A percentile compares a stretch with the other conserved stretches of the same genome.
phyloP scores from a whole-genome alignment of 2,113 vertebrate species.

The Notothenia coriiceps region DNA sequence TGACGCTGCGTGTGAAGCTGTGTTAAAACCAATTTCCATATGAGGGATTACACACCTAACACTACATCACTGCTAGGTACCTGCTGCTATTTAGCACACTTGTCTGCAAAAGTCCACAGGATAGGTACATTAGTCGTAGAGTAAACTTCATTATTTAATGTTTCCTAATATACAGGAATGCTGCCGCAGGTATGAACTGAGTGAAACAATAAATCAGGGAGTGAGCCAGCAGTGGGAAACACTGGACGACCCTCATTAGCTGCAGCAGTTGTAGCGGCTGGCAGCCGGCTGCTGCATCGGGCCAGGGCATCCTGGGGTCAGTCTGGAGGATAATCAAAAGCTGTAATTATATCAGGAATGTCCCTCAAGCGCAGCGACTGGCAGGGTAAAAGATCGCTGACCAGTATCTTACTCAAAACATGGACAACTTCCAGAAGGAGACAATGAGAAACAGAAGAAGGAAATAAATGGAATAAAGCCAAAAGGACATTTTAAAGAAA shows the following conservation, averaged over 20 bases:
- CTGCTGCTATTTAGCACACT: conserved; percentile 35
- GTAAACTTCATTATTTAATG: conserved; percentile 63
- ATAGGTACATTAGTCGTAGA: conserved; percentile 20
- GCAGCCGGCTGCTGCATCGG: conserved; percentile 39
- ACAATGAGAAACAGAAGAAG: not conserved
- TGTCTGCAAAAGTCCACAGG: conserved; percentile 32
- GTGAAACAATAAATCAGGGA: conserved; percentile 64
- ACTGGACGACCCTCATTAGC: conserved; percentile 67
- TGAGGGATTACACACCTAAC: conserved; percentile 22
- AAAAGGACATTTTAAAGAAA: conserved; percentile 26
- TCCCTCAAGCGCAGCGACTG: conserved; percentile 53
- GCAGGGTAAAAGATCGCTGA: conserved; percentile 27
- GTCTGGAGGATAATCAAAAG: conserved; percentile 74
- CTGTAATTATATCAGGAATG: conserved; percentile 68
- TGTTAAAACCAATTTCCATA: conserved; percentile 47
- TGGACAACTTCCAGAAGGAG: conserved; percentile 17
- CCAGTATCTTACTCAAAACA: conserved; percentile 27
- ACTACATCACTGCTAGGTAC: conserved; percentile 4
- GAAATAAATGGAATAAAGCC: not conserved
- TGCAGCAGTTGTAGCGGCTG: conserved; percentile 36
- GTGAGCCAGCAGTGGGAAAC: conserved; percentile 52
- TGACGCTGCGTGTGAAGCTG: conserved; percentile 2
- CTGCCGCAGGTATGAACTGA: conserved; percentile 43
- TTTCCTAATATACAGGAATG: conserved; percentile 49
- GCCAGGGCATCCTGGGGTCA: conserved; percentile 57